Base-by-base conservation (phyloP, 2,113 vertebrate genomes). In the Cyphomyrus discorhynchus region DNA sequence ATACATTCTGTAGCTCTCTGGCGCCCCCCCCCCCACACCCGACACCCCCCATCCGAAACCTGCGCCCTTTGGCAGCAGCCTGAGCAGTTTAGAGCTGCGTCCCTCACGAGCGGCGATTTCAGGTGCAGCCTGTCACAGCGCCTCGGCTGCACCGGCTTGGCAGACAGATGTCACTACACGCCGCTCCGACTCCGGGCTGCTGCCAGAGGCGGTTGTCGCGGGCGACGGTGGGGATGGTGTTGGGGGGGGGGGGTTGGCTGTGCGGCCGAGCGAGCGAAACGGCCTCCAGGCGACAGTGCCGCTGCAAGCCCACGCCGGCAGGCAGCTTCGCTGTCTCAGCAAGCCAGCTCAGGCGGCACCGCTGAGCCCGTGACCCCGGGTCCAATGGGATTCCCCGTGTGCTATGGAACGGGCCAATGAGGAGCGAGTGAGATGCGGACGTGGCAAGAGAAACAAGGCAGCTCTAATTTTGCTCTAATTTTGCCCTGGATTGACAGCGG, bases 71-170 rank as follows among this genome's bases (percentile, higher is more conserved):
- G 92, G 93, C 93, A 92, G 13, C 93, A 92, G 93, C 94, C 94
- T 90, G 88, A 90, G 93, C 93, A 94, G 91, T 93, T 93, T 92
- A 93, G 93, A 95, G 95, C 95, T 93, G 93, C 94, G 93, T 92
- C 93, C 66, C 94, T 96, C 96, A 95, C 95, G 95, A 96, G 95
- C 92, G 91, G 93, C 24, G 93, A 92, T 94, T 95, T 96, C 95
- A 93, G 94, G 95, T 95, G 94, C 95, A 88, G 95, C 94, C 92
- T 95, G 95, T 96, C 96, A 96, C 91, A 94, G 92, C 92, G 49
- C 3, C 77, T 62, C 70, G 31, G 86, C 90, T 85, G 90, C 84
- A 50, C 62, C 92, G 92, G 92, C 93, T 90, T 15, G 62, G 90
- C 89, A 35, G 94, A 91, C 95, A 94, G 91, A 92, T 92, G 91